A percentile compares a stretch with the other conserved stretches of the same genome.
Evolutionary conservation across 2,797 vertebrate species (phyloP).

Genomic region (Ateles fusciceps): DNA sequence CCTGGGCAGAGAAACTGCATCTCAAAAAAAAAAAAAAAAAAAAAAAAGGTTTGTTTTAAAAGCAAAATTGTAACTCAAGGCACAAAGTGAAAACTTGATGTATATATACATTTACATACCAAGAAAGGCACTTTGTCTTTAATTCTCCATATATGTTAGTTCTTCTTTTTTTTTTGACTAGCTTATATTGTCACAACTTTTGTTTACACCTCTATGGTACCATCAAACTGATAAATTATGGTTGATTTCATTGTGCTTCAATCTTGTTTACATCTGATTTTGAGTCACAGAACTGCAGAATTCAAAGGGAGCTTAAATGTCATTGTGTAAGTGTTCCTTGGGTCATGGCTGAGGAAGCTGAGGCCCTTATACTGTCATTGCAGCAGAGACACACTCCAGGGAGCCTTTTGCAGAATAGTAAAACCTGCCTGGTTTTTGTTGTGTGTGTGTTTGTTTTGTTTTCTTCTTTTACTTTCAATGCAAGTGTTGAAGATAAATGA

Average conservation of each 20-base stretch:
- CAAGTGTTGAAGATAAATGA: not conserved
- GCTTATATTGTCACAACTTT: not conserved
- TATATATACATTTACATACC: not conserved
- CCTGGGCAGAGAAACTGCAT: not conserved
- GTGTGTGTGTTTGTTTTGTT: not conserved
- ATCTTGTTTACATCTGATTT: not conserved
- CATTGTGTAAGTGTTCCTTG: not conserved
- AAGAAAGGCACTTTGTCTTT: not conserved
- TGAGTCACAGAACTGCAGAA: not conserved
- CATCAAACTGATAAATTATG: not conserved
- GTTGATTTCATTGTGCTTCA: not conserved
- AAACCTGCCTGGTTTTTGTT: not conserved
- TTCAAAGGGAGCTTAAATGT: not conserved
- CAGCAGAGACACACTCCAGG: not conserved
- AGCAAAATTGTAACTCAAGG: slow-evolving; percentile 45
- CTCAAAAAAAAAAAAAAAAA: too few relatives aligned
- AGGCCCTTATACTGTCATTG: not conserved
- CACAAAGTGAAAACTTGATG: slow-evolving; percentile 26
- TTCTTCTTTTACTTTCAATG: not conserved
- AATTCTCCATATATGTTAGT: not conserved
- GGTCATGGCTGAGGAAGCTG: not conserved
- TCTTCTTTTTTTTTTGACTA: not conserved
- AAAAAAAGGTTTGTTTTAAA: not conserved
- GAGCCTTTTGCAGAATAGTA: not conserved
- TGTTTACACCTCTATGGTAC: not conserved